Evolutionary conservation across 2,797 vertebrate genomes (phyloP).

Genomic region (Sebastolobus altivelis): DNA sequence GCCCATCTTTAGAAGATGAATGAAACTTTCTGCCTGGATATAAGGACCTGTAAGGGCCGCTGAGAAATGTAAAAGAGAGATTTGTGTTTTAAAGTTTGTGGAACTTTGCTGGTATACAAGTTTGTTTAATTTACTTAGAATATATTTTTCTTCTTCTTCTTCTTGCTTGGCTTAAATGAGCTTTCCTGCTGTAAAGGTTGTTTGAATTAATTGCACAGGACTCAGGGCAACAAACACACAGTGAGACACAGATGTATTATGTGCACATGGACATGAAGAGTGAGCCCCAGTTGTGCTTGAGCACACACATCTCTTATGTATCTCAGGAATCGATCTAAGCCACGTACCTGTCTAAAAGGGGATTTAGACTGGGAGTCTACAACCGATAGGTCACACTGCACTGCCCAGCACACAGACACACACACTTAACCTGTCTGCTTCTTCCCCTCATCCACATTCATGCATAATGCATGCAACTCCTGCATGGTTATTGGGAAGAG

Average conservation of each 20-base stretch:
- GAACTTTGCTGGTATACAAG: neutral
- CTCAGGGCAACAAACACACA: conserved; percentile 34
- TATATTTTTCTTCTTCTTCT: neutral
- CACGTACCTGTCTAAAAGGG: conserved; percentile 66
- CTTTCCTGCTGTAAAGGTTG: conserved; percentile 27
- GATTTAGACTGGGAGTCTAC: conserved; percentile 58
- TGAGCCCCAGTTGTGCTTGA: conserved; percentile 48
- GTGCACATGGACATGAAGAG: conserved; percentile 22
- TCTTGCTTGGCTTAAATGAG: conserved; percentile 21
- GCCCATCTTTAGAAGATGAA: neutral
- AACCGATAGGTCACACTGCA: conserved; percentile 60
- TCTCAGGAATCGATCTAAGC: conserved; percentile 58
- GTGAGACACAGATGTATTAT: conserved; percentile 23
- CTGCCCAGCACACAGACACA: conserved; percentile 29
- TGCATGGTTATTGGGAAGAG: conserved; percentile 29
- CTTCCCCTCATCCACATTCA: conserved; percentile 39
- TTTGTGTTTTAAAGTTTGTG: conserved; percentile 3
- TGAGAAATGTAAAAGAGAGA: neutral
- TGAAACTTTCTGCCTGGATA: neutral
- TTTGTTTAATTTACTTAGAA: conserved; percentile 10
- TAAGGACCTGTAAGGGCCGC: neutral
- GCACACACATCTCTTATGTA: conserved; percentile 52
- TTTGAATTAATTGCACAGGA: conserved; percentile 26
- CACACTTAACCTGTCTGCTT: conserved; percentile 35
- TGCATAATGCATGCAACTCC: conserved; percentile 65